These are phyloP conservation scores for Mythimna impura DNA, from an alignment of 2,888 invertebrate genomes.

Conservation along the genomic window DNA sequence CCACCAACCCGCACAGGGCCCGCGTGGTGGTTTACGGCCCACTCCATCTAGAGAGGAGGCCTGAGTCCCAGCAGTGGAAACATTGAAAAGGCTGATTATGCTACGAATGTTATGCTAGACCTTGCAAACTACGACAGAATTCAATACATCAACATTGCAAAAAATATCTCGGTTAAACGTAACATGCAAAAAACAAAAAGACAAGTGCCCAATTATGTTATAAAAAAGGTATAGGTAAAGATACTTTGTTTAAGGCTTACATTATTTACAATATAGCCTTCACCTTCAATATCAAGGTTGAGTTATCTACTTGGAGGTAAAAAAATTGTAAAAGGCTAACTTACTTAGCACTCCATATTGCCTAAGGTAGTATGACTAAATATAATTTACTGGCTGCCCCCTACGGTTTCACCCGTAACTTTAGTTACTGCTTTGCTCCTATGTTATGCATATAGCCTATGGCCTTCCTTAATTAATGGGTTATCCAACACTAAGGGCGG, in stretches of 20 bases:
- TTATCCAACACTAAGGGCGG: too few relatives aligned
- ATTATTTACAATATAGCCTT: conserved; percentile 15
- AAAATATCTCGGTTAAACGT: conserved; percentile 1
- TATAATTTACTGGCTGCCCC: neutral
- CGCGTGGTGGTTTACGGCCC: too few relatives aligned
- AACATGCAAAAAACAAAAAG: conserved; percentile 2
- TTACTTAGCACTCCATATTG: conserved; percentile 21
- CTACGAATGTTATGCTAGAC: too few relatives aligned
- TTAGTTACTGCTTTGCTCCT: too few relatives aligned
- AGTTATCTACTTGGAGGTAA: conserved; percentile 45
- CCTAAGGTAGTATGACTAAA: neutral
- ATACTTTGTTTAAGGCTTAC: conserved; percentile 14
- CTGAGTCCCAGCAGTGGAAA: too few relatives aligned
- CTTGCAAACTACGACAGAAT: neutral
- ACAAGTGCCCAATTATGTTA: conserved; percentile 15
- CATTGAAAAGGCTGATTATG: too few relatives aligned
- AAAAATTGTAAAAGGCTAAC: conserved; percentile 27
- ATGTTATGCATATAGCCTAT: too few relatives aligned
- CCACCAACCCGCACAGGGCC: too few relatives aligned
- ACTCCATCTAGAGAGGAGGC: too few relatives aligned
- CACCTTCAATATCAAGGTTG: conserved; percentile 66
- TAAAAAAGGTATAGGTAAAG: conserved; percentile 13
- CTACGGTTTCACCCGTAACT: too few relatives aligned
- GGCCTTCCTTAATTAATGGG: too few relatives aligned
- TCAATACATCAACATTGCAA: neutral